Percentiles rank a stretch among this genome's conserved stretches.
Conservation (phyloP, 2,888 invertebrate species). For the Harpagoxenus sublaevis region DNA sequence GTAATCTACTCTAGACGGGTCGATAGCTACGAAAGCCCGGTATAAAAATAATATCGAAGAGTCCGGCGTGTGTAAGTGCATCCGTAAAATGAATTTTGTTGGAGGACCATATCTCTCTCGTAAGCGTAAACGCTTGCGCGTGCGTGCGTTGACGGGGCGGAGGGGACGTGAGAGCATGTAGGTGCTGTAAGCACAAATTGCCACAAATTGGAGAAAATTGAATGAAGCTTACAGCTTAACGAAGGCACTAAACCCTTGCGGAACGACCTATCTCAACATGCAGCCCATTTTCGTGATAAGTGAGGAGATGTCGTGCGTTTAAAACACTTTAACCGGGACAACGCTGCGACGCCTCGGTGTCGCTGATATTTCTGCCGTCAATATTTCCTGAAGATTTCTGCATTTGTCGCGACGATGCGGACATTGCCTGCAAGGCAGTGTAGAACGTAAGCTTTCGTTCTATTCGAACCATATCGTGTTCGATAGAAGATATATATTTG, state of each 20-base stretch:
- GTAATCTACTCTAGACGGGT: conserved; percentile 55
- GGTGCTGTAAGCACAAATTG: conserved; percentile 84
- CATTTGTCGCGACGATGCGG: neutral
- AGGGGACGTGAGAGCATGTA: conserved; percentile 76
- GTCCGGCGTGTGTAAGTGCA: conserved; percentile 63
- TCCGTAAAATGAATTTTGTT: conserved; percentile 73
- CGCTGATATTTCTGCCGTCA: conserved; percentile 45
- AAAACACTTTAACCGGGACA: conserved; percentile 63
- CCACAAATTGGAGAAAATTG: conserved; percentile 86
- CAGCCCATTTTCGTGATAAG: conserved; percentile 79
- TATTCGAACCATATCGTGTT: neutral
- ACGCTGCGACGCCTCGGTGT: neutral
- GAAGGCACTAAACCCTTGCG: conserved; percentile 84
- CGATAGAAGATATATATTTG: neutral
- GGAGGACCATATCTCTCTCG: conserved; percentile 63
- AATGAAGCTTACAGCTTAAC: conserved; percentile 85
- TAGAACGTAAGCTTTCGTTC: neutral
- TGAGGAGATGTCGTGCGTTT: conserved; percentile 70
- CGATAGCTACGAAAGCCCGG: conserved; percentile 56
- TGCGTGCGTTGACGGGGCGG: conserved; percentile 62
- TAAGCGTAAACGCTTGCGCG: conserved; percentile 62
- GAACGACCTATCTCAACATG: conserved; percentile 84
- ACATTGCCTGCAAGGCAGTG: no score
- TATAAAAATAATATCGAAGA: conserved; percentile 69
- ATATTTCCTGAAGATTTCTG: conserved; percentile 34